phyloP scores from a whole-genome alignment of 1,140 invertebrate species.

The Bathynomus jamesi region DNA sequence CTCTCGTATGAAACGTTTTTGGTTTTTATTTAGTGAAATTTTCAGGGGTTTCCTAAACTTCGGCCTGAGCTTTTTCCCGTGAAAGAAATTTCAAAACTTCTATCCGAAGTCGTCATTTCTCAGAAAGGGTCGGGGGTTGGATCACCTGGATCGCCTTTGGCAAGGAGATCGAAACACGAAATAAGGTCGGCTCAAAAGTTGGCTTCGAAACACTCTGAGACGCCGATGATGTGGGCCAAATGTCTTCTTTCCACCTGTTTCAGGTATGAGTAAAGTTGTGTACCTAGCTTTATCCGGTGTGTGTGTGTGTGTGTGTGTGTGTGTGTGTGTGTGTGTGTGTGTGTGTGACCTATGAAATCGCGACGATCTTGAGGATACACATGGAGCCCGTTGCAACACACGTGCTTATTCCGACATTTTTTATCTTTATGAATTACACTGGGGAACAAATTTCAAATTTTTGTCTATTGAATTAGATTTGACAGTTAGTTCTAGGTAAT shows the following conservation, averaged over 20 bases:
- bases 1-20: too few relatives aligned
- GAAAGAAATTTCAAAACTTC: constrained; percentile 38
- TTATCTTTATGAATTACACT: too few relatives aligned
- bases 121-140: not conserved
- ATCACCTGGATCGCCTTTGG: constrained; percentile 75
- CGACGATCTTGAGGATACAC: too few relatives aligned
- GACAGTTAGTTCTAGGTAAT: too few relatives aligned
- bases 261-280: constrained; percentile 45
- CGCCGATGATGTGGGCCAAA: constrained; percentile 82
- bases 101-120: constrained; percentile 10
- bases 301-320: too few relatives aligned
- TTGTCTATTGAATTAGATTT: too few relatives aligned
- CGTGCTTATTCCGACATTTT: too few relatives aligned
- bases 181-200: constrained; percentile 83
- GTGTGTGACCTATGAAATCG: too few relatives aligned
- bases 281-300: too few relatives aligned
- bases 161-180: constrained; percentile 87
- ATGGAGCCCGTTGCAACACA: too few relatives aligned
- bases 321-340: too few relatives aligned
- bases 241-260: constrained; percentile 78
- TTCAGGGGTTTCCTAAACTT: constrained; percentile 46
- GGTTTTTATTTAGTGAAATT: not conserved
- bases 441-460: too few relatives aligned
- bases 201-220: constrained; percentile 60
- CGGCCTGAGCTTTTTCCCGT: constrained; percentile 52